Conservation (phyloP, 92 coral and sea anemone genomes). For the Muricea muricata region DNA sequence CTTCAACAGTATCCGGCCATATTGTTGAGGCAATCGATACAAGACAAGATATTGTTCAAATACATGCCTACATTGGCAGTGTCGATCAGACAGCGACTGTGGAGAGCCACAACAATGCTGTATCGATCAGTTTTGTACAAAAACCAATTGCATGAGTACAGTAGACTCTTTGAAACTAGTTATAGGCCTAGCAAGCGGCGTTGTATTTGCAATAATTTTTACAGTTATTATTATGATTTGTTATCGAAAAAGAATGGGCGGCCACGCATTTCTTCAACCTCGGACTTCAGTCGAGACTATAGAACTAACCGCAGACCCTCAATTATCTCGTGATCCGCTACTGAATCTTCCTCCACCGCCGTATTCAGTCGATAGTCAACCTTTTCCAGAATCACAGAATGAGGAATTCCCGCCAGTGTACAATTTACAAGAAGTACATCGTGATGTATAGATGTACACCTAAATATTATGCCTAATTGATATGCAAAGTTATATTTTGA, state of each 20-base stretch:
- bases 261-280: not conserved
- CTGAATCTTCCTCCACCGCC: not conserved
- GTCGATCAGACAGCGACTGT: constrained; percentile 6
- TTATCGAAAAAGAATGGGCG: not conserved
- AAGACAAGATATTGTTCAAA: not conserved
- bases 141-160: not conserved
- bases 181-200: not conserved
- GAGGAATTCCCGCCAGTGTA: constrained; percentile 6
- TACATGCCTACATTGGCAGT: not conserved
- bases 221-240: not conserved
- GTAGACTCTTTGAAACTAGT: not conserved
- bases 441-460: no score
- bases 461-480: no score
- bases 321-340: not conserved
- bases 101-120: constrained; percentile 4
- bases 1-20: not conserved
- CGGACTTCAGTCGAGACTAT: not conserved
- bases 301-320: not conserved
- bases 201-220: not conserved
- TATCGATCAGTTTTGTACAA: not conserved
- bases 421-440: not conserved
- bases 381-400: not conserved
- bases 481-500: no score
- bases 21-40: not conserved
- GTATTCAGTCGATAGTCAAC: not conserved